Evolutionary conservation across 2,797 vertebrate genomes (phyloP).

Genomic region (Hippopotamyrus pictus): DNA sequence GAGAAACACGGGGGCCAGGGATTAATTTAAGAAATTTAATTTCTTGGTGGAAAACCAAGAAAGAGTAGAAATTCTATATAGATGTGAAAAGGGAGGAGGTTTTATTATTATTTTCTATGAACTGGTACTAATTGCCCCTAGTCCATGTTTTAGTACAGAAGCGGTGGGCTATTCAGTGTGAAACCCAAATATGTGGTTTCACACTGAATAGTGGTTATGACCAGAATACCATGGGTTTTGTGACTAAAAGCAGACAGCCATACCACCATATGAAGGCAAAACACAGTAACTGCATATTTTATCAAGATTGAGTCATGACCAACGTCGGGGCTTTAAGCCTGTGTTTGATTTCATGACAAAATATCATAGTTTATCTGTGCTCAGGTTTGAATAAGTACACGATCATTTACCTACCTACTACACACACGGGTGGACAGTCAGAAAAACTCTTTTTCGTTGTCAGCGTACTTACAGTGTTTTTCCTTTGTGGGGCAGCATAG

Average conservation of each 20-base stretch:
- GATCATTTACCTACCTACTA: neutral
- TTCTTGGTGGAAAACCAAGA: neutral
- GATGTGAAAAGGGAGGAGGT: neutral
- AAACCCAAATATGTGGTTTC: neutral
- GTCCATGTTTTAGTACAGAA: neutral
- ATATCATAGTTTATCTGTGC: neutral
- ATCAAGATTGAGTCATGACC: neutral
- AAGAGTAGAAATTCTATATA: neutral
- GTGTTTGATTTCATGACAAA: neutral
- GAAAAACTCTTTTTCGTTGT: neutral
- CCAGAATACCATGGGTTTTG: neutral
- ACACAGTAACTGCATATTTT: neutral
- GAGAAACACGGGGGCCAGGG: neutral
- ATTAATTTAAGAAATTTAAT: conserved; percentile 8
- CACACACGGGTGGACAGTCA: neutral
- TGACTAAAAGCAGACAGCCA: neutral
- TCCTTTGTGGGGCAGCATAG: neutral
- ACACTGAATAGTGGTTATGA: no score
- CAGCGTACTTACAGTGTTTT: neutral
- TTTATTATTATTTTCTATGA: neutral
- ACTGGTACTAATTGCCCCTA: neutral
- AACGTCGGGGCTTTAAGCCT: neutral
- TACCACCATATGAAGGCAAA: neutral
- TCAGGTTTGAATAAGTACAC: neutral
- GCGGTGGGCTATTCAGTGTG: neutral